phyloP scores from a whole-genome alignment of 2,888 invertebrate species.

The Melanostoma scalare region DNA sequence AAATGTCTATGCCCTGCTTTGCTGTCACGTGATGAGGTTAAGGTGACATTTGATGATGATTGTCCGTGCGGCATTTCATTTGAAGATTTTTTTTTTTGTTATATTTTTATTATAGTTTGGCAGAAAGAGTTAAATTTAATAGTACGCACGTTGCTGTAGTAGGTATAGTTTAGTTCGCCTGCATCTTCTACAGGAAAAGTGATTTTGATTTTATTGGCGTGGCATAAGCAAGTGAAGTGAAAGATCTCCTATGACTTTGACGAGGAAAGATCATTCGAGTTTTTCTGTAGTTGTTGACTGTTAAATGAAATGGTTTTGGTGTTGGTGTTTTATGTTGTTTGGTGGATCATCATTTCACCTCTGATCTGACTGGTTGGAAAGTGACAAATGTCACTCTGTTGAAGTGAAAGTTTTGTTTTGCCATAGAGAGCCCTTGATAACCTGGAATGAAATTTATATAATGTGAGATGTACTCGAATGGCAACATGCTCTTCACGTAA shows the following conservation, averaged over 20 bases:
- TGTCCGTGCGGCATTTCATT: slow-evolving; percentile 65
- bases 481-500: too few species aligned
- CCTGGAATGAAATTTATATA: too few species aligned
- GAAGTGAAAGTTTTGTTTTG: neutral
- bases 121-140: slow-evolving; percentile 64
- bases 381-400: slow-evolving; percentile 7
- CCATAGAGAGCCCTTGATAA: too few species aligned
- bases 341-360: too few species aligned
- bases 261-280: neutral
- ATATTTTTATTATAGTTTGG: slow-evolving; percentile 36
- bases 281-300: neutral
- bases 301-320: too few species aligned
- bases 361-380: neutral
- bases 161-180: neutral
- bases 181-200: neutral
- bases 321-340: too few species aligned
- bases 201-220: slow-evolving; percentile 38
- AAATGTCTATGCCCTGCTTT: slow-evolving; percentile 21
- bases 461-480: too few species aligned
- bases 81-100: slow-evolving; percentile 46
- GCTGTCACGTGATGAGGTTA: slow-evolving; percentile 68
- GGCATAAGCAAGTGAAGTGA: slow-evolving; percentile 48
- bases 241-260: slow-evolving; percentile 45
- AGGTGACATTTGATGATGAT: slow-evolving; percentile 70
- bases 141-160: slow-evolving; percentile 12